phyloP scores from a whole-genome alignment of 2,797 vertebrate genomes.

The Chaetophractus vellerosus region DNA sequence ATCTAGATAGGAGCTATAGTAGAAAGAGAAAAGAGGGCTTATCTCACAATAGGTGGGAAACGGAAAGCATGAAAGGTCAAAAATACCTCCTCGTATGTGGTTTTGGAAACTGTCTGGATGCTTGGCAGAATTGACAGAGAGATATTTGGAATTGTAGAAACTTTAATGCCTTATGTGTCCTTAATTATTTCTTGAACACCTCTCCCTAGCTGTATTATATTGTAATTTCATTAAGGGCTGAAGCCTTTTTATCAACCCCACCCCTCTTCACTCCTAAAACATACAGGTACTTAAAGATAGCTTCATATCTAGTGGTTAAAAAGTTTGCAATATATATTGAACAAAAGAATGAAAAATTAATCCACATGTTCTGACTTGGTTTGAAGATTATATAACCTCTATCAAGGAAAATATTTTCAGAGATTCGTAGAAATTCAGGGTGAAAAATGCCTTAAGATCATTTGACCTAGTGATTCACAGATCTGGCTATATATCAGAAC shows the following conservation, averaged over 20 bases:
- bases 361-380: background rate
- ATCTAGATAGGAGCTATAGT: background rate
- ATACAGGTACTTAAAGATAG: background rate
- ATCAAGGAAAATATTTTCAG: background rate
- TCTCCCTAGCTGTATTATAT: background rate
- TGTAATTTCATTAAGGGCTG: background rate
- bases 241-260: background rate
- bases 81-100: background rate
- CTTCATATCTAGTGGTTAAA: background rate
- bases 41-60: background rate
- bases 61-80: background rate
- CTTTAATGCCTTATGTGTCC: background rate
- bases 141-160: conserved; percentile 15
- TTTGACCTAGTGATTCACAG: background rate
- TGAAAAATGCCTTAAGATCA: background rate
- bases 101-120: background rate
- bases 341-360: conserved; percentile 46
- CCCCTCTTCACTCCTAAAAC: background rate
- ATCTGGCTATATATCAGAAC: background rate
- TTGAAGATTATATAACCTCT: conserved; percentile 10
- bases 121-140: background rate
- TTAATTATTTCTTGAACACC: conserved; percentile 38
- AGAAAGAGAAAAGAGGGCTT: background rate
- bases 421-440: background rate
- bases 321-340: background rate